Percentiles rank a stretch among this genome's conserved stretches.
These are phyloP conservation scores for Melipona bicolor DNA, from an alignment of 2,888 invertebrate genomes.

Conservation along the genomic window DNA sequence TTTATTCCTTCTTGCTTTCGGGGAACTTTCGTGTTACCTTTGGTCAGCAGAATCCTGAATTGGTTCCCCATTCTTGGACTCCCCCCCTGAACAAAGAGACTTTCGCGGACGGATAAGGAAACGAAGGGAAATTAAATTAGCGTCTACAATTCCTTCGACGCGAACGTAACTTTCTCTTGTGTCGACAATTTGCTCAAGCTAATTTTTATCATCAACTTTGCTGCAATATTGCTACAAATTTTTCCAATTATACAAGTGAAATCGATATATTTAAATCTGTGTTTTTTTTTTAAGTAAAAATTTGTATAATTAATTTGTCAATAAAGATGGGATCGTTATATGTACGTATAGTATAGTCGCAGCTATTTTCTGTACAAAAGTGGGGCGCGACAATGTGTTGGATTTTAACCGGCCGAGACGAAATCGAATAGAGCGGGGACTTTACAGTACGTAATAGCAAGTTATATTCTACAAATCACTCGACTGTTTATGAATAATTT, in stretches of 20 bases:
- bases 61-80: conserved; percentile 60
- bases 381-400: background rate
- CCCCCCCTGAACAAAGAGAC: conserved; percentile 57
- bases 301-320: no score
- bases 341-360: no score
- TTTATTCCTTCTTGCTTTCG: conserved; percentile 34
- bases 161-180: conserved; percentile 28
- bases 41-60: conserved; percentile 63
- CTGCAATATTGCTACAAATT: background rate
- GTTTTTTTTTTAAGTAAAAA: no score
- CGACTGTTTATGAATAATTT: conserved; percentile 79
- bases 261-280: no score
- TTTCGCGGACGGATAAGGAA: conserved; percentile 42
- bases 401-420: background rate
- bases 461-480: conserved; percentile 76
- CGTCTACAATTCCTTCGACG: conserved; percentile 40
- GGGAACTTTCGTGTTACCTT: conserved; percentile 52
- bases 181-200: background rate
- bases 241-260: no score
- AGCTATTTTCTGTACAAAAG: background rate
- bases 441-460: conserved; percentile 58
- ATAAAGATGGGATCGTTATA: no score
- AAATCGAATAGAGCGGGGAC: conserved; percentile 50
- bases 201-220: background rate
- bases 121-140: conserved; percentile 57